Evolutionary conservation across 2,113 vertebrate species (phyloP).

Genomic region (Caretta caretta): DNA sequence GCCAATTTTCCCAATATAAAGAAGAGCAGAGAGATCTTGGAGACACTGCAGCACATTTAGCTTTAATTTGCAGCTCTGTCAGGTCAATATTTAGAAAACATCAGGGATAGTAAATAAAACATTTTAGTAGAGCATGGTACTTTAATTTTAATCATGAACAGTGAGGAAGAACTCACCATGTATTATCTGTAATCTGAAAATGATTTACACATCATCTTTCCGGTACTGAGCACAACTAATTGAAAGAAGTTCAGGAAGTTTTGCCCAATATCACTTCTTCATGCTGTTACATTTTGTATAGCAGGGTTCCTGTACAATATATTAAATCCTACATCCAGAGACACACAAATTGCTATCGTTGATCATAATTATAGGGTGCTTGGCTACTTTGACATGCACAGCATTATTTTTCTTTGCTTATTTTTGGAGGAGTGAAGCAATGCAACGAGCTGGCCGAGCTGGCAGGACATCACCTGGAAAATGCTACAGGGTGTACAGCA

Average conservation of each 20-base stretch:
- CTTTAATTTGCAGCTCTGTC: background rate
- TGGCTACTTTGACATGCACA: rapidly evolving
- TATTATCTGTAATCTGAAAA: background rate
- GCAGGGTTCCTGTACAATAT: background rate
- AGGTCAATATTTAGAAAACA: background rate
- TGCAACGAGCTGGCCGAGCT: constrained; percentile 92
- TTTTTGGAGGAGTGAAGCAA: constrained; percentile 89
- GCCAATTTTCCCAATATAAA: too few species aligned
- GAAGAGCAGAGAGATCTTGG: background rate
- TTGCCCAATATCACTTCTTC: background rate
- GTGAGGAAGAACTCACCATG: background rate
- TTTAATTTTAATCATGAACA: background rate
- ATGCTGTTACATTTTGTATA: background rate
- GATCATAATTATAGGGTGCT: background rate
- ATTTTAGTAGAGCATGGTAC: background rate
- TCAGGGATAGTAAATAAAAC: background rate
- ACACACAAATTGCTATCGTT: background rate
- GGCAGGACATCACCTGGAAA: constrained; percentile 92
- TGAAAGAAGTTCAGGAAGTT: background rate
- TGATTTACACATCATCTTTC: background rate
- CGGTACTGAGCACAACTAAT: background rate
- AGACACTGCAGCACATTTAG: background rate
- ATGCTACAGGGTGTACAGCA: constrained; percentile 90
- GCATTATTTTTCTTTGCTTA: background rate
- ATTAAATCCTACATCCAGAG: background rate